These are phyloP conservation scores for Cloeon dipterum DNA, from an alignment of 2,888 invertebrate genomes.

Conservation along the genomic window DNA sequence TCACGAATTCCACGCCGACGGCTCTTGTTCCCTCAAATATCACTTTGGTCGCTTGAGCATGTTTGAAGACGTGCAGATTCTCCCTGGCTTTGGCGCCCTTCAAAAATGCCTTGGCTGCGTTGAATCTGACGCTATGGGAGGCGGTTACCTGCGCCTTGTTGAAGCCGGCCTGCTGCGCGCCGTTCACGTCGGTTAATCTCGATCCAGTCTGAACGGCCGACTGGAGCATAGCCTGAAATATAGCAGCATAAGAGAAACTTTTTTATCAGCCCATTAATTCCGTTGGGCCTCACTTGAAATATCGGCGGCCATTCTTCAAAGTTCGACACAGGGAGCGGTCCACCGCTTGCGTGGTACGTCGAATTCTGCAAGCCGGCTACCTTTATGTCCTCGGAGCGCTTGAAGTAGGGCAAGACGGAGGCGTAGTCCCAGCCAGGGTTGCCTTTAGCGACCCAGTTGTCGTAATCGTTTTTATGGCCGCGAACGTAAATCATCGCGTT, in stretches of 20 bases:
- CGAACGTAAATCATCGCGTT: constrained; percentile 64
- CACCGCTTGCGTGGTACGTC: neutral
- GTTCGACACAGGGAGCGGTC: neutral
- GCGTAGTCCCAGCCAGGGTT: constrained; percentile 17
- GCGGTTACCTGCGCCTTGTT: neutral
- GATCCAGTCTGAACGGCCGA: neutral
- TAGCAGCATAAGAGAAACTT: too few species aligned
- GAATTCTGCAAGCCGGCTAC: neutral
- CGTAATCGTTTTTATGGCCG: constrained; percentile 46
- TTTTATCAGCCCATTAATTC: too few species aligned
- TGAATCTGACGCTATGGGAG: constrained; percentile 12
- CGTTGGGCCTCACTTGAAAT: too few species aligned
- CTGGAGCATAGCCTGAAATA: neutral
- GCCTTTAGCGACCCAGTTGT: constrained; percentile 46
- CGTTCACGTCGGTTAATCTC: neutral
- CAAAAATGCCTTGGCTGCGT: constrained; percentile 38
- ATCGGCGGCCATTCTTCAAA: too few species aligned
- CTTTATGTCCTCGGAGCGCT: neutral
- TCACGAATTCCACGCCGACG: constrained; percentile 14
- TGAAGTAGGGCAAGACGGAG: neutral
- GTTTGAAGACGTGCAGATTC: constrained; percentile 38
- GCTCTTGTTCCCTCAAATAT: constrained; percentile 12
- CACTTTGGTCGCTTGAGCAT: neutral
- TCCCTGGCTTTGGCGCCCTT: constrained; percentile 25
- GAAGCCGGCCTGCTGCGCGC: neutral